phyloP scores from a whole-genome alignment of 2,888 invertebrate genomes.

The Dugesia japonica region DNA sequence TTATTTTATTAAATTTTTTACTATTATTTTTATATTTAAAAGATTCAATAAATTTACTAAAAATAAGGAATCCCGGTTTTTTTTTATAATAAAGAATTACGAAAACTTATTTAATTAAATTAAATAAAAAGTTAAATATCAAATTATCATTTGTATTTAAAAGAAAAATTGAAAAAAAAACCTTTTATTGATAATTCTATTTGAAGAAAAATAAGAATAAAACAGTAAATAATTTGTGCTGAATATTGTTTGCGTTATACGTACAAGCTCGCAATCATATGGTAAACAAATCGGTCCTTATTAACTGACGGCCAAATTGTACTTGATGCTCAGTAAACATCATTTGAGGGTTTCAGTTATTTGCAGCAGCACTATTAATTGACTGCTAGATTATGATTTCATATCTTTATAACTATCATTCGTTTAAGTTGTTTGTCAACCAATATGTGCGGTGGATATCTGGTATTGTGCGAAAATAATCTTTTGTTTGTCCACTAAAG shows the following conservation, averaged over 20 bases:
- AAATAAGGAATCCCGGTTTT: no score
- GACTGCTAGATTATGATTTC: neutral
- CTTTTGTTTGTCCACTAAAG: neutral
- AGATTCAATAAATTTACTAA: no score
- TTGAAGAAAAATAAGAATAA: no score
- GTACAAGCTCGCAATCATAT: neutral
- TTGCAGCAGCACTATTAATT: neutral
- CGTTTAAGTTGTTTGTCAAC: neutral
- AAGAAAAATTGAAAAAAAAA: no score
- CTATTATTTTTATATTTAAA: no score
- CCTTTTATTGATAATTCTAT: no score
- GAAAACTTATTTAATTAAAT: no score
- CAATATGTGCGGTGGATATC: neutral
- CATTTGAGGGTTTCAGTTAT: neutral
- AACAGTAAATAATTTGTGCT: neutral
- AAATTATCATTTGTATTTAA: no score
- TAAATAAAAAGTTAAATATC: no score
- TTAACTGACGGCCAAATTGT: neutral
- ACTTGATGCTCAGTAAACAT: neutral
- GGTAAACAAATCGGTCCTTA: neutral
- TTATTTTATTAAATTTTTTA: neutral
- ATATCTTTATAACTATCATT: neutral
- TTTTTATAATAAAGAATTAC: no score
- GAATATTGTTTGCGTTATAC: neutral
- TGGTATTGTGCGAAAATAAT: neutral